Conservation (phyloP, 2,888 invertebrate species). For the Patella depressa region DNA sequence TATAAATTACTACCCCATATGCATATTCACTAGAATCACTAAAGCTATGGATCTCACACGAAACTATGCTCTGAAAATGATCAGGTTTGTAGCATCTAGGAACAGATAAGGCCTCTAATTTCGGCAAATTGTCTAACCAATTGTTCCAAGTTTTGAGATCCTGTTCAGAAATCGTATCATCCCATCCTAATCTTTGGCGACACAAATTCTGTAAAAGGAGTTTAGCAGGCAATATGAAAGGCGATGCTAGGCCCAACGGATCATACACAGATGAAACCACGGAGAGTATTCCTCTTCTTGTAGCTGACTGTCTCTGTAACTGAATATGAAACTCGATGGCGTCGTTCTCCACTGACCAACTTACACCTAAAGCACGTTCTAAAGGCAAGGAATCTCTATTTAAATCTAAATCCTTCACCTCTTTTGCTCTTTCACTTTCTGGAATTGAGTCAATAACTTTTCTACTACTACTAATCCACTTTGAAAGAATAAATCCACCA, state of each 20-base stretch:
- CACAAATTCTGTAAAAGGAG: constrained; percentile 11
- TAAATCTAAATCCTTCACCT: constrained; percentile 22
- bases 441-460: constrained; percentile 38
- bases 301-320: constrained; percentile 11
- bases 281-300: constrained; percentile 13
- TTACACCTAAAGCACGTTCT: constrained; percentile 34
- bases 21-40: constrained; percentile 4
- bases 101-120: neutral
- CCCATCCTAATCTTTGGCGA: constrained; percentile 6
- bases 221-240: constrained; percentile 18
- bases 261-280: too few relatives aligned
- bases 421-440: too few relatives aligned
- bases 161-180: neutral
- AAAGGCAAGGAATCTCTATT: constrained; percentile 15
- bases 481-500: constrained; percentile 35
- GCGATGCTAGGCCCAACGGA: constrained; percentile 19
- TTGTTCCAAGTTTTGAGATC: constrained; percentile 13
- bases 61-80: neutral
- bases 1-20: constrained; percentile 14
- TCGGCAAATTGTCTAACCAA: constrained; percentile 14
- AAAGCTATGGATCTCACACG: constrained; percentile 12
- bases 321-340: constrained; percentile 24
- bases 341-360: constrained; percentile 29
- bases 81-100: constrained; percentile 1
- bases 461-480: constrained; percentile 36